phyloP scores from a whole-genome alignment of 2,797 vertebrate species.

The Microtus agrestis region DNA sequence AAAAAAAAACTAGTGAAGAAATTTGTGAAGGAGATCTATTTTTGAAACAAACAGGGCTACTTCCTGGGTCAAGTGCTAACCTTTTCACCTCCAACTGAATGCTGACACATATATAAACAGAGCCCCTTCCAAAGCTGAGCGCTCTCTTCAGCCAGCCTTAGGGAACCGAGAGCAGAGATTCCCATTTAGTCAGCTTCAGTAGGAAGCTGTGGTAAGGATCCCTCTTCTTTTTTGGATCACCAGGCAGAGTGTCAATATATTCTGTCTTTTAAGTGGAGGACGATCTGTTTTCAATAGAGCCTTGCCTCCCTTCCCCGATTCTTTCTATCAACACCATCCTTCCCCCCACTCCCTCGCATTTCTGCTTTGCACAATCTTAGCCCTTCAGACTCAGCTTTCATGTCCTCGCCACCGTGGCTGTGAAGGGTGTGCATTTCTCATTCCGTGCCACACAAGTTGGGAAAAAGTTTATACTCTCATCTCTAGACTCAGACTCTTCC shows the following conservation, averaged over 20 bases:
- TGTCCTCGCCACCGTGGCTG: neutral
- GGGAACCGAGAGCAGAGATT: constrained; percentile 81
- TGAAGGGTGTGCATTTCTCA: neutral
- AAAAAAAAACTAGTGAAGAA: constrained; percentile 58
- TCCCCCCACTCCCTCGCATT: neutral
- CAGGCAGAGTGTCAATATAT: neutral
- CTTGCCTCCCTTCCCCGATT: neutral
- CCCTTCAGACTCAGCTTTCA: constrained; percentile 38
- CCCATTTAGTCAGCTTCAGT: constrained; percentile 81
- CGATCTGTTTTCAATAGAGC: constrained; percentile 51
- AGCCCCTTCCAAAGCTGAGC: constrained; percentile 87
- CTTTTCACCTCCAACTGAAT: constrained; percentile 90
- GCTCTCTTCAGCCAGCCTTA: constrained; percentile 85
- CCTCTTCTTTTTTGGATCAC: neutral
- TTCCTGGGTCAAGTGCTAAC: constrained; percentile 91
- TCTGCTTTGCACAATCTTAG: neutral
- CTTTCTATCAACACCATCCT: neutral
- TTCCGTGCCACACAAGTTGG: neutral
- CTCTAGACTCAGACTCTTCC: constrained; percentile 37
- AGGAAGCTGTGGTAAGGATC: constrained; percentile 53
- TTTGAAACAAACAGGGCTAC: constrained; percentile 86
- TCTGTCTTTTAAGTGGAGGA: constrained; percentile 29
- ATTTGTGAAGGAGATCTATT: constrained; percentile 85
- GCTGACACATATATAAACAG: constrained; percentile 89
- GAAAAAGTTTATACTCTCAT: neutral